Evolutionary conservation across 2,888 invertebrate genomes (phyloP), one percentile per base, ranked within the genome.

Genomic region (Germaria angustata): DNA sequence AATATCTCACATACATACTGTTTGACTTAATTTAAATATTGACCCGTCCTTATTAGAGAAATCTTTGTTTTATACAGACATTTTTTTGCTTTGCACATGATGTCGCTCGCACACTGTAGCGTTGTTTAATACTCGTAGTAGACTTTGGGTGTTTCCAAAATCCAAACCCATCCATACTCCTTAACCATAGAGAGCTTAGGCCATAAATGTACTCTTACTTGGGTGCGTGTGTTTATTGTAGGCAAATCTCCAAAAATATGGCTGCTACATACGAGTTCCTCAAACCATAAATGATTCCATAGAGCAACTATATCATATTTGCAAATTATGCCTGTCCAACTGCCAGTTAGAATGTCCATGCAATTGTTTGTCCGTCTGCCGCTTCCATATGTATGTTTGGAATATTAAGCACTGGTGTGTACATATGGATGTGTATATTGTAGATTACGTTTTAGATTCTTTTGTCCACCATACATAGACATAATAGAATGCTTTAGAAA

Each of bases 261-360:
- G n/a, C 36, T 66, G 65, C 17, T 36, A 65, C 24, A 49, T 17
- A 39, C 8, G 17, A 11, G 39, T 51, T 46, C 28, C 49, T 15
- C 72, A 11, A 24, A 79, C 59, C 59, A 59, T n/a, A 39, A n/a
- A 41, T 24, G 3, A 24, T 6, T n/a, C 53, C 51, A 51, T 20
- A 20, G 28, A 61, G 28, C 72, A 72, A 51, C 72, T 51, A 61
- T 71, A 61, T 81, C 77, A 81, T 81, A 81, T 81, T 81, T 78
- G 17, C 55, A 78, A 81, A 73, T 81, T 81, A 81, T 81, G 66
- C 39, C 72, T 68, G 72, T 66, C 66, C 46, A 59, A 63, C 53
- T 69, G 68, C 53, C 53, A 55, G 61, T 55, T 55, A 1, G 53
- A 61, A 59, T 44, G 63, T 44, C 46, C 46, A 20, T 39, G 46